A percentile compares a stretch with the other conserved stretches of the same genome.
Conservation (phyloP, 2,113 vertebrate genomes). For the Mustela nigripes region DNA sequence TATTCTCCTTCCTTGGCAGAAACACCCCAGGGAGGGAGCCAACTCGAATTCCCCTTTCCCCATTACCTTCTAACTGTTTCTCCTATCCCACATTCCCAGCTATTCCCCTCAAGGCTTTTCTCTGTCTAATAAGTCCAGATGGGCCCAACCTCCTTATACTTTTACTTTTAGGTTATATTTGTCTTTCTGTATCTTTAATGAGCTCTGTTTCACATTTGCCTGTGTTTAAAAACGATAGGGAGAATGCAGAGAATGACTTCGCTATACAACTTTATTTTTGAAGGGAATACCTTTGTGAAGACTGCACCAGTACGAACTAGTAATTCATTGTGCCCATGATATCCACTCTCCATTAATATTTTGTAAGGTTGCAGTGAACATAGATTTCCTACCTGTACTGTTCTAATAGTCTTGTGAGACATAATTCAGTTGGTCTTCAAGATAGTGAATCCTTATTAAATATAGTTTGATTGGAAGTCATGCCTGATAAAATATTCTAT, state of each 20-base stretch:
- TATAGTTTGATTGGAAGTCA: constrained; percentile 48
- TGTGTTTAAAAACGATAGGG: constrained; percentile 65
- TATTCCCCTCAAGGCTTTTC: constrained; percentile 72
- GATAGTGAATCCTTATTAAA: constrained; percentile 57
- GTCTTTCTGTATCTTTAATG: constrained; percentile 67
- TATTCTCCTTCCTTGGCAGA: constrained; percentile 74
- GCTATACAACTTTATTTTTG: constrained; percentile 62
- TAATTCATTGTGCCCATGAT: constrained; percentile 30
- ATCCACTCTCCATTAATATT: constrained; percentile 49
- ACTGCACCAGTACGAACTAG: not conserved
- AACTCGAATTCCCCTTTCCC: constrained; percentile 63
- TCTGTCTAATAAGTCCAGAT: constrained; percentile 75
- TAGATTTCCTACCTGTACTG: constrained; percentile 35
- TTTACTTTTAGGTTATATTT: constrained; percentile 75
- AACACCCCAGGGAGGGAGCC: constrained; percentile 70
- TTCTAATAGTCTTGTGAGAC: constrained; percentile 52
- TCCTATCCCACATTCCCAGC: constrained; percentile 49
- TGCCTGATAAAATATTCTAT: constrained; percentile 58
- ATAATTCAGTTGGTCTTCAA: constrained; percentile 48
- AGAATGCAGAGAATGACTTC: constrained; percentile 58
- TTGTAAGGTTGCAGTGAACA: constrained; percentile 13
- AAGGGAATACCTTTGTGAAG: constrained; percentile 56
- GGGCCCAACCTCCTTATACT: constrained; percentile 60
- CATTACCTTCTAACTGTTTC: constrained; percentile 74
- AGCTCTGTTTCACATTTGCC: constrained; percentile 62